Base-by-base conservation (phyloP, 92 coral and sea anemone genomes). In the Galaxea fascicularis region DNA sequence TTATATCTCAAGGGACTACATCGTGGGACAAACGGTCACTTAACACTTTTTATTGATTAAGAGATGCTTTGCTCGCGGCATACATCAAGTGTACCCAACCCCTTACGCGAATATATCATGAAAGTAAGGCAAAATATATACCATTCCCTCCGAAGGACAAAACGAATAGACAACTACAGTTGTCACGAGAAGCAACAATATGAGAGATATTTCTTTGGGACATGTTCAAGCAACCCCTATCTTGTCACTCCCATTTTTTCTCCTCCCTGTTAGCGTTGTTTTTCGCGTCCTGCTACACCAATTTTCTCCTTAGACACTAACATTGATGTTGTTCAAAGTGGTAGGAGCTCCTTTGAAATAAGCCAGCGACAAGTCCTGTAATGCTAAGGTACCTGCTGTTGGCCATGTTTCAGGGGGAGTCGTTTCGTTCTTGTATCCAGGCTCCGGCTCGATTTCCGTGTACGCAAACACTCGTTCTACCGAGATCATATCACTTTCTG, bases 241-340 rank as follows among this genome's bases (percentile, higher is more conserved):
- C n/a, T n/a, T n/a, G n/a, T n/a, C n/a, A n/a, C n/a, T n/a, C n/a
- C n/a, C n/a, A n/a, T n/a, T n/a, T n/a, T n/a, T n/a, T n/a, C n/a
- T n/a, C n/a, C n/a, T n/a, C n/a, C n/a, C n/a, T n/a, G n/a, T n/a
- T n/a, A n/a, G n/a, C n/a, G n/a, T n/a, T n/a, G n/a, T n/a, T n/a
- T n/a, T n/a, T n/a, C n/a, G 57, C 76, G 76, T 41, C 76, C 76
- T 71, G n/a, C 76, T 21, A 71, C 76, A 1, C 76, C 76, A 45
- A 71, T 20, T 12, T 71, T 71, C 26, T 71, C 76, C 76, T 71
- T 41, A 22, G 76, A 71, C 1, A 46, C 57, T n/a, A 10, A 71
- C n/a, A 56, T 5, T 71, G 4, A 71, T 45, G 76, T 4, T 24
- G 30, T 71, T 71, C 76, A 71, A 71, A 41, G 30, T 44, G 27